Evolutionary conservation across 2,888 invertebrate genomes (phyloP), one percentile per base, ranked within the genome.

Genomic region (Terebella lapidaria): DNA sequence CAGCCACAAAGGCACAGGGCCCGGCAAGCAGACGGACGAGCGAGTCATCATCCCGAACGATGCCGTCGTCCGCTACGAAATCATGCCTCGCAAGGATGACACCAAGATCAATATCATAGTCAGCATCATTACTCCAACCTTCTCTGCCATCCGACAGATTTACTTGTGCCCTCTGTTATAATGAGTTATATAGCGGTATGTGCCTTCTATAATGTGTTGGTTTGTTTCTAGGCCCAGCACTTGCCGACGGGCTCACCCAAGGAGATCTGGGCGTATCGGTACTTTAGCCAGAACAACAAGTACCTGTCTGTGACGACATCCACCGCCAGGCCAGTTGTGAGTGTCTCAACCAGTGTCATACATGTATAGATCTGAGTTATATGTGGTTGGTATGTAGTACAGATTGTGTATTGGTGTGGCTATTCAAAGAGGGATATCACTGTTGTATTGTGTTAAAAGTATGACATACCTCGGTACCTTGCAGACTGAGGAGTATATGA

Each of bases 401-500:
- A 49, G 18, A 49, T n/a, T 49, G 5, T 49, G n/a, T 49, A 49
- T 10, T 22, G 22, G 15, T n/a, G 22, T 49, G 42, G n/a, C 42
- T 15, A 35, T 35, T 10, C n/a, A 15, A 15, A n/a, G n/a, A n/a
- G n/a, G n/a, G n/a, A n/a, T n/a, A n/a, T n/a, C n/a, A n/a, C n/a
- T n/a, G n/a, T n/a, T n/a, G n/a, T n/a, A n/a, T n/a, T n/a, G n/a
- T n/a, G n/a, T n/a, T n/a, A n/a, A n/a, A n/a, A n/a, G n/a, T n/a
- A 35, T 35, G 42, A 15, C 10, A 49, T 24, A 20, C 24, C 49
- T 22, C 2, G 3, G 4, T 59, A 10, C 57, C 3, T 28, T 93
- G 2, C 81, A 90, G 85, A 92, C 94, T 18, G 93, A 93, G 15
- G 91, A 94, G 78, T 94, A 92, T 75, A 89, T 94, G 69, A 88